phyloP scores from a whole-genome alignment of 1,140 invertebrate genomes.

The Zaprionus capensis region DNA sequence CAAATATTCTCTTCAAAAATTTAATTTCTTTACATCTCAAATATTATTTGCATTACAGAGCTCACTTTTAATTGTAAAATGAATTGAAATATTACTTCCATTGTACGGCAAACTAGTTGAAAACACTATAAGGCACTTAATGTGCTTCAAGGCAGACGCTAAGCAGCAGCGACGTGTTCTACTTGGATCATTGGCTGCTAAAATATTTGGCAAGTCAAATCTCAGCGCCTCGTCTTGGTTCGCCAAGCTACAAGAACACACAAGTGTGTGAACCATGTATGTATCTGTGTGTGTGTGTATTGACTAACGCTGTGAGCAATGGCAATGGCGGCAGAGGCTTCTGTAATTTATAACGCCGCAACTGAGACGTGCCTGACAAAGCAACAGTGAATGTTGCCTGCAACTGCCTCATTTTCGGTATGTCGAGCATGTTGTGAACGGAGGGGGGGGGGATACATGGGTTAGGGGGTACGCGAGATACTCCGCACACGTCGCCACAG shows the following conservation, averaged over 20 bases:
- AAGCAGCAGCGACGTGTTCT: background rate
- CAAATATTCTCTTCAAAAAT: too few species aligned
- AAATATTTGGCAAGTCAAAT: conserved; percentile 63
- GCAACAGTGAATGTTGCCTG: conserved; percentile 12
- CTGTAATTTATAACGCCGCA: conserved; percentile 74
- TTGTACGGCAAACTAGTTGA: background rate
- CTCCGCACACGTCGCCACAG: conserved; percentile 27
- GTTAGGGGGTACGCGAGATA: background rate
- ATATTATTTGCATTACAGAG: too few species aligned
- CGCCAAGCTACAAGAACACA: background rate
- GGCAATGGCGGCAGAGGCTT: conserved; percentile 58
- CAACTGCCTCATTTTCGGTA: conserved; percentile 6
- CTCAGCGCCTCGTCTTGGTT: conserved; percentile 41
- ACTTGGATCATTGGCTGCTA: conserved; percentile 40
- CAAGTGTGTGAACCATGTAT: too few species aligned
- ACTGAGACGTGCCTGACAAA: conserved; percentile 69
- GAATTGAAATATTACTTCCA: background rate
- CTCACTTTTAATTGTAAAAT: background rate
- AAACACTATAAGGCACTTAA: background rate
- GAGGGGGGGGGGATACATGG: too few species aligned
- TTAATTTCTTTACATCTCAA: background rate
- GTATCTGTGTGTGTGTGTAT: conserved; percentile 35
- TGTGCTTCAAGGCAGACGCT: background rate
- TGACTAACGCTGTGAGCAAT: conserved; percentile 68
- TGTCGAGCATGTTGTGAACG: background rate